Conservation (phyloP, 1,140 invertebrate species). For the Patella vulgata region DNA sequence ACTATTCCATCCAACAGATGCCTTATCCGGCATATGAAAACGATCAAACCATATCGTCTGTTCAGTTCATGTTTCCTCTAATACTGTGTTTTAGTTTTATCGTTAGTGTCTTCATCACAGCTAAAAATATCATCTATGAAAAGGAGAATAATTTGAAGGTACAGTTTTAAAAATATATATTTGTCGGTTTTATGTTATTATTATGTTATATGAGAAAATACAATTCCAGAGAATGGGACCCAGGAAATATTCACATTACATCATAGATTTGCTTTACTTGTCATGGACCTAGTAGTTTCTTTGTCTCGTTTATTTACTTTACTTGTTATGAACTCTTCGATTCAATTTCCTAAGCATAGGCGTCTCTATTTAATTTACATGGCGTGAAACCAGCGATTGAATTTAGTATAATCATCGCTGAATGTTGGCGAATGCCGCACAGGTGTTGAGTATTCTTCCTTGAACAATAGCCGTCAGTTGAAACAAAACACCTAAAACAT, state of each 20-base stretch:
- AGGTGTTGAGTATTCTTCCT: neutral
- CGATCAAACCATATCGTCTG: conserved; percentile 36
- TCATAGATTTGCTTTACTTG: neutral
- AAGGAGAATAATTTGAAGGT: conserved; percentile 63
- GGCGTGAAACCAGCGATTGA: neutral
- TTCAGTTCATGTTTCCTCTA: conserved; percentile 70
- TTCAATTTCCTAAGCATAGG: conserved; percentile 1
- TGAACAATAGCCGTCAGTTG: neutral
- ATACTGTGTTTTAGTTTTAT: conserved; percentile 77
- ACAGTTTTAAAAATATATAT: too few species aligned
- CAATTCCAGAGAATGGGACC: neutral
- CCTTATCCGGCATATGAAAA: conserved; percentile 34
- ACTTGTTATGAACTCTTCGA: too few species aligned
- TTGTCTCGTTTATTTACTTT: too few species aligned
- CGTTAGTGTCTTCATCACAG: conserved; percentile 46
- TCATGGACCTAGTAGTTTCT: neutral
- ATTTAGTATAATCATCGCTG: neutral
- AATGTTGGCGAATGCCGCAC: neutral
- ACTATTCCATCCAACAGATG: conserved; percentile 25
- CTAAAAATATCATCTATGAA: too few species aligned
- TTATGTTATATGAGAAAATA: neutral
- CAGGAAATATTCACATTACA: too few species aligned
- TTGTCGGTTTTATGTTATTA: too few species aligned
- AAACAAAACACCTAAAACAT: neutral
- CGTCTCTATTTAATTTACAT: neutral